These are phyloP conservation scores for Huso huso DNA, from an alignment of 2,797 vertebrate species.

Conservation along the genomic window DNA sequence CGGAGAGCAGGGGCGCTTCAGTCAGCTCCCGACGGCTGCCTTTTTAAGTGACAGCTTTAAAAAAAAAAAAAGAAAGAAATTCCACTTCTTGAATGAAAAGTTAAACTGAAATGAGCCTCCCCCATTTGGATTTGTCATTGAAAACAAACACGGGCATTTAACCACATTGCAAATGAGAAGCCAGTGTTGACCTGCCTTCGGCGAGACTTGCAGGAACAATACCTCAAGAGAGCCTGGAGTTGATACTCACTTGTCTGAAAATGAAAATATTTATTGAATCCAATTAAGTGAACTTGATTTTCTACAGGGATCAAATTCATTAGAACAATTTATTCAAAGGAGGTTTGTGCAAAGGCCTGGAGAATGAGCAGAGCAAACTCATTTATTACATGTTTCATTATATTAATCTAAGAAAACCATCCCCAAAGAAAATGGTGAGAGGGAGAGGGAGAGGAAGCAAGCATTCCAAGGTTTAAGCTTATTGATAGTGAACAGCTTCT, in stretches of 20 bases:
- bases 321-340: conserved; percentile 39
- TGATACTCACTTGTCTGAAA: conserved; percentile 21
- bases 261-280: conserved; percentile 33
- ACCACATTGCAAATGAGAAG: conserved; percentile 14
- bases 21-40: not conserved
- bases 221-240: conserved; percentile 17
- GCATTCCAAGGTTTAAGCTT: not conserved
- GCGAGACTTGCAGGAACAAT: conserved; percentile 15
- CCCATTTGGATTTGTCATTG: not conserved
- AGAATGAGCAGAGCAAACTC: conserved; percentile 36
- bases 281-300: conserved; percentile 26
- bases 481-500: conserved; percentile 5
- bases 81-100: not conserved
- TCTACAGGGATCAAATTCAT: conserved; percentile 27
- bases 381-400: conserved; percentile 35
- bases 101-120: not conserved
- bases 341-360: conserved; percentile 26
- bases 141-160: conserved; percentile 5
- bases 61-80: not conserved
- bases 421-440: not conserved
- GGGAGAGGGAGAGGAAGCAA: not conserved
- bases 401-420: conserved; percentile 22
- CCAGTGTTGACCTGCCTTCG: not conserved
- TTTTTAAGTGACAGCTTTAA: not conserved
- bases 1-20: not conserved